Conservation (phyloP, 2,113 vertebrate species). For the Coptodon bakossiorum region DNA sequence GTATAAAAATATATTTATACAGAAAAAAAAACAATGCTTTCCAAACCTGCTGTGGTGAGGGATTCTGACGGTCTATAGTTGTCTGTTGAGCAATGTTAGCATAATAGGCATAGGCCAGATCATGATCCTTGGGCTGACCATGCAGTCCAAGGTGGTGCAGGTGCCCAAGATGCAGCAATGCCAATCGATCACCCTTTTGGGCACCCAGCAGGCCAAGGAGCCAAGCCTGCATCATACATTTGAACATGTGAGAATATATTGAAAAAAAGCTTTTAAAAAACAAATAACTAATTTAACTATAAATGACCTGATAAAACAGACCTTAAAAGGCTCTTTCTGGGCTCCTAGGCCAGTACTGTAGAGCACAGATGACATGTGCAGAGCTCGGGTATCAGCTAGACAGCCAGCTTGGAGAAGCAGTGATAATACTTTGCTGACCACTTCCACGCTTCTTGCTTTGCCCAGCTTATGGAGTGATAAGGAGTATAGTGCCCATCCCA, state of each 20-base stretch:
- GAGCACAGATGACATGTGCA: constrained; percentile 66
- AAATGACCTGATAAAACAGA: constrained; percentile 4
- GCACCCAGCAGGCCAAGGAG: constrained; percentile 68
- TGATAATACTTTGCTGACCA: constrained; percentile 47
- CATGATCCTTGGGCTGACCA: constrained; percentile 47
- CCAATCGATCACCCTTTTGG: constrained; percentile 67
- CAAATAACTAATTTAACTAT: not conserved
- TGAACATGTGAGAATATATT: not conserved
- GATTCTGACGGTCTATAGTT: constrained; percentile 49
- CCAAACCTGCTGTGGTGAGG: constrained; percentile 64
- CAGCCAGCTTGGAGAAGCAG: constrained; percentile 73
- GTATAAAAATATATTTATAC: not conserved
- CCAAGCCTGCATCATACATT: constrained; percentile 61
- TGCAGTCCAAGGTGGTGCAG: constrained; percentile 64
- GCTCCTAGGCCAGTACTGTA: constrained; percentile 67
- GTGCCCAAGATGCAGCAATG: constrained; percentile 70
- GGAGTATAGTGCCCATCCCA: constrained; percentile 64
- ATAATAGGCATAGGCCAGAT: constrained; percentile 76
- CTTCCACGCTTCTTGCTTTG: not conserved
- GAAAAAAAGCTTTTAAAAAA: not conserved
- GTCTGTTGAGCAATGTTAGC: constrained; percentile 73
- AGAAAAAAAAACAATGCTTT: not conserved
- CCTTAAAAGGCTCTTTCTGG: constrained; percentile 57
- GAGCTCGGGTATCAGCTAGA: constrained; percentile 62
- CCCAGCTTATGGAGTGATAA: constrained; percentile 51